A percentile compares a stretch with the other conserved stretches of the same genome.
phyloP scores from a whole-genome alignment of 2,113 vertebrate genomes.

The Hyperopisus bebe region DNA sequence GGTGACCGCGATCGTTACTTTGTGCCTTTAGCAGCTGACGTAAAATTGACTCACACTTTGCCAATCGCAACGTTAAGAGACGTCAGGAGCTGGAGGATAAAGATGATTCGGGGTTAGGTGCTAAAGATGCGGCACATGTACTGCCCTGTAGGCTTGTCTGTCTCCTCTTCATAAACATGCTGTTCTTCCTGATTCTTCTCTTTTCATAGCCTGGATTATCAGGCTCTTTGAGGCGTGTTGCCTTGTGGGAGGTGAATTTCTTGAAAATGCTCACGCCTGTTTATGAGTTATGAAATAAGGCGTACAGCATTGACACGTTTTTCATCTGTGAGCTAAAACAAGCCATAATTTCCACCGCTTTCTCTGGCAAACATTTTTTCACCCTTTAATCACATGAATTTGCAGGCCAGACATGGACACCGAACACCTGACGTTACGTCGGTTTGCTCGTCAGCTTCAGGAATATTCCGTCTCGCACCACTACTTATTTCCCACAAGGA shows the following conservation, averaged over 20 bases:
- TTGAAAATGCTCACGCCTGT: background rate
- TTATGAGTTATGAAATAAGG: background rate
- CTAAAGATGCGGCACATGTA: background rate
- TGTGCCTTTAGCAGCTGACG: background rate
- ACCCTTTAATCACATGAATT: background rate
- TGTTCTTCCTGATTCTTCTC: background rate
- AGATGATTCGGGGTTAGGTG: background rate
- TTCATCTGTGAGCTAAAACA: background rate
- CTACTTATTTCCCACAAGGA: background rate
- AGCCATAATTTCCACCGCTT: background rate
- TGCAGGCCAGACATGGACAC: background rate
- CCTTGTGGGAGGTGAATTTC: background rate
- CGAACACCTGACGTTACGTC: background rate
- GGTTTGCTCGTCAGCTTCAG: background rate
- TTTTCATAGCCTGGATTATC: background rate
- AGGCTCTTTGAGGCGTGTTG: background rate
- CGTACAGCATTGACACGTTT: background rate
- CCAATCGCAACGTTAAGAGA: background rate
- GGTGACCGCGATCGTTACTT: background rate
- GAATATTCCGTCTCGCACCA: background rate
- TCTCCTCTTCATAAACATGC: background rate
- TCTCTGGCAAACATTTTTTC: background rate
- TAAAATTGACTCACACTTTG: background rate
- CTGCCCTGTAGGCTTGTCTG: background rate
- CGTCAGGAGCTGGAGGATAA: background rate